Evolutionary conservation across 2,113 vertebrate species (phyloP).

Genomic region (Bos taurus): DNA sequence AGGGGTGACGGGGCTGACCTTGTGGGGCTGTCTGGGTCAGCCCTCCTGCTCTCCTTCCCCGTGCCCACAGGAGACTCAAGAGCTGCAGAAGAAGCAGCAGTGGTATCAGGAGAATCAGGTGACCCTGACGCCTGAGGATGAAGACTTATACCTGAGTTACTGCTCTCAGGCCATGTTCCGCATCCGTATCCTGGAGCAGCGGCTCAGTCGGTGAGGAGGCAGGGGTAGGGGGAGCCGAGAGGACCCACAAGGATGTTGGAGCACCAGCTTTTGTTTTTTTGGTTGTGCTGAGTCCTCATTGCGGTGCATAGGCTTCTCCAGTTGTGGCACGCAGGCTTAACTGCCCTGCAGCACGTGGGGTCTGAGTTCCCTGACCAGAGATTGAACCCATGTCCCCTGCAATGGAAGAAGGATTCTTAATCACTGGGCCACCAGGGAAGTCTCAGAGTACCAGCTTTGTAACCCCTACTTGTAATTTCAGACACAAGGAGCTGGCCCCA

Average conservation of each 20-base stretch:
- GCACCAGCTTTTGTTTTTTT: background rate
- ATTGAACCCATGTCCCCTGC: background rate
- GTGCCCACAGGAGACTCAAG: conserved; percentile 76
- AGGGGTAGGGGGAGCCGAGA: background rate
- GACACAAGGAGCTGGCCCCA: conserved; percentile 78
- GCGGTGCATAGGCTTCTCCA: background rate
- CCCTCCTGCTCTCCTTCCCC: background rate
- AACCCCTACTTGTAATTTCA: conserved; percentile 38
- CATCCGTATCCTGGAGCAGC: conserved; percentile 75
- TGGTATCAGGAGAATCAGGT: conserved; percentile 83
- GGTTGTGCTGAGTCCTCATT: background rate
- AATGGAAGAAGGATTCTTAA: background rate
- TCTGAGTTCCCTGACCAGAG: background rate
- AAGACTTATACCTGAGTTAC: conserved; percentile 74
- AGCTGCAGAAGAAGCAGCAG: conserved; percentile 82
- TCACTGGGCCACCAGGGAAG: background rate
- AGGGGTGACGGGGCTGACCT: fast-evolving
- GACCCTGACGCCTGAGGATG: conserved; percentile 71
- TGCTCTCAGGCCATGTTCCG: conserved; percentile 81
- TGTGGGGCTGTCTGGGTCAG: background rate
- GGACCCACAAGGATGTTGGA: background rate
- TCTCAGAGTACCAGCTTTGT: background rate
- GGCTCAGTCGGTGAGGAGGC: conserved; percentile 78
- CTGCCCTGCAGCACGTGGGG: background rate
- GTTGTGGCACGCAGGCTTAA: background rate